phyloP scores from a whole-genome alignment of 64 coral and sea anemone genomes.

The Porites australiensis region DNA sequence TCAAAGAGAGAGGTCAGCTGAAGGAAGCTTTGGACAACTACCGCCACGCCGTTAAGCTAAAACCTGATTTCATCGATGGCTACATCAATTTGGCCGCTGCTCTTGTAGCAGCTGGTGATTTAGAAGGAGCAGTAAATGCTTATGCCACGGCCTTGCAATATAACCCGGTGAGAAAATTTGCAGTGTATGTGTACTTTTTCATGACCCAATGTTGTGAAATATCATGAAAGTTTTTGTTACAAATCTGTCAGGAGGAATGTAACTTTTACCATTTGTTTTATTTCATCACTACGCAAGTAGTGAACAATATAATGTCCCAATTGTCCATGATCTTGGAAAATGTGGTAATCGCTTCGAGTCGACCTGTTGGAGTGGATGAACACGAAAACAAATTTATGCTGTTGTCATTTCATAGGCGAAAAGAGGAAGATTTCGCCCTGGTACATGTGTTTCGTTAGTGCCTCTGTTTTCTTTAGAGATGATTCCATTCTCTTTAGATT shows the following conservation, averaged over 20 bases:
- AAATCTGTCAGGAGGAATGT: neutral
- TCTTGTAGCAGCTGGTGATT: slow-evolving; percentile 95
- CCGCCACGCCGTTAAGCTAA: slow-evolving; percentile 98
- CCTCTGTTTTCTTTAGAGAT: no score
- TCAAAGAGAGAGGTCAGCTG: slow-evolving; percentile 98
- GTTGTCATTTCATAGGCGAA: slow-evolving; percentile 10
- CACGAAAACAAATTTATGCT: neutral
- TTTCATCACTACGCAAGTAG: neutral
- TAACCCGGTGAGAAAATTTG: slow-evolving; percentile 88
- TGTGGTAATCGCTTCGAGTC: neutral
- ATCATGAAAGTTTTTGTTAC: neutral
- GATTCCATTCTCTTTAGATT: no score
- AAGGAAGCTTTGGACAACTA: slow-evolving; percentile 99
- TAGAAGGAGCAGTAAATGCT: slow-evolving; percentile 98
- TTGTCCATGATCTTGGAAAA: neutral
- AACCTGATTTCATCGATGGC: slow-evolving; percentile 99
- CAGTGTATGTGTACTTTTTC: slow-evolving; percentile 41
- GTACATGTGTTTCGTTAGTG: neutral
- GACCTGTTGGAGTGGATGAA: neutral
- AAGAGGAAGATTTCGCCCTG: neutral
- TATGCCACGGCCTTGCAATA: slow-evolving; percentile 98
- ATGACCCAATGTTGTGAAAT: slow-evolving; percentile 29
- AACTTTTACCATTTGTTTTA: neutral
- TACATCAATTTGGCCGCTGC: slow-evolving; percentile 99
- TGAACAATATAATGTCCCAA: neutral